Percentiles rank a stretch among this genome's conserved stretches.
These are phyloP conservation scores for Xestoiulus laeticollis DNA, from an alignment of 2,888 invertebrate species.

Conservation along the genomic window DNA sequence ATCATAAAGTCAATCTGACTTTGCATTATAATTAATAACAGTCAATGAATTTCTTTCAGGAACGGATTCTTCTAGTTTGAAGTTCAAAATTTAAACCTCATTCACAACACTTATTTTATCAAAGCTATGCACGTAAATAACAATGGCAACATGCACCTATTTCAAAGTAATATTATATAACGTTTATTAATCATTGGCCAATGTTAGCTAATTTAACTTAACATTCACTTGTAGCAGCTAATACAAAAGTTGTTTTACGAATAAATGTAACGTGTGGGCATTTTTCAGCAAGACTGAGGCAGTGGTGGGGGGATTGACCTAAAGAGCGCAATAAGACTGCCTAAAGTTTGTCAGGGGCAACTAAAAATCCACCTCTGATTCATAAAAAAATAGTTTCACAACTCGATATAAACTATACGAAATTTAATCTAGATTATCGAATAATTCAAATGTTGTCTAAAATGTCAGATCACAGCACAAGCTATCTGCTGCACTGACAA, in stretches of 20 bases:
- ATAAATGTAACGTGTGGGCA: neutral
- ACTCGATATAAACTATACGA: conserved; percentile 12
- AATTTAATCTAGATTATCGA: neutral
- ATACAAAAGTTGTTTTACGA: neutral
- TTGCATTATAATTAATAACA: conserved; percentile 17
- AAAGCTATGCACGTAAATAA: conserved; percentile 3
- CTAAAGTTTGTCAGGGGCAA: neutral
- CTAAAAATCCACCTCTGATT: neutral
- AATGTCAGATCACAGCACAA: neutral
- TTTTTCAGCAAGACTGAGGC: conserved; percentile 1
- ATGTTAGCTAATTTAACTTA: neutral
- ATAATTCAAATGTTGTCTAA: neutral
- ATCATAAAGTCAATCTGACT: neutral
- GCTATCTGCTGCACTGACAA: neutral
- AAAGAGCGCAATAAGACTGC: neutral
- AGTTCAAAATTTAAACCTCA: neutral
- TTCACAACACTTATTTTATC: neutral
- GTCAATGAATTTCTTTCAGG: neutral
- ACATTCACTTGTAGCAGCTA: neutral
- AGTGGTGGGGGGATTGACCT: neutral
- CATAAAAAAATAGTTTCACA: conserved; percentile 19
- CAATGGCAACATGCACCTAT: neutral
- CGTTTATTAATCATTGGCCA: conserved; percentile 11
- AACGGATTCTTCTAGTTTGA: neutral
- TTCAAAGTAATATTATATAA: conserved; percentile 18